Evolutionary conservation across 64 coral and sea anemone genomes (phyloP).

Genomic region (Montipora capricornis): DNA sequence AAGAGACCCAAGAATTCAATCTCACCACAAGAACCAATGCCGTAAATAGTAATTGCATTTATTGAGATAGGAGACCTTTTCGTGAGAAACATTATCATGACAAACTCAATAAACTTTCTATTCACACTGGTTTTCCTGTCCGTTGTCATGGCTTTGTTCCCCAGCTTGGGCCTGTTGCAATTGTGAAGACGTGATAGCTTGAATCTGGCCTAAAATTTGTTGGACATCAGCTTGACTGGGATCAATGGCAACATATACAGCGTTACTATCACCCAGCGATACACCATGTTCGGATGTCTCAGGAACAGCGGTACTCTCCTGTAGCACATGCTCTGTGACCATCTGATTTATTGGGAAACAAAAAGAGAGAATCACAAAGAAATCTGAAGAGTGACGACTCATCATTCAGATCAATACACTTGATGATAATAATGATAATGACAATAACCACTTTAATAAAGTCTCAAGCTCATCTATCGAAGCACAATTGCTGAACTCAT

Average conservation of each 20-base stretch:
- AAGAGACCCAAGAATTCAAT: background rate
- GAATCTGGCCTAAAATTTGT: conserved; percentile 82
- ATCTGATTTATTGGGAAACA: background rate
- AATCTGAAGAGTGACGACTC: background rate
- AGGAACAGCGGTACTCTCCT: conserved; percentile 59
- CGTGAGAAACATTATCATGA: background rate
- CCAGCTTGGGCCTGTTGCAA: background rate
- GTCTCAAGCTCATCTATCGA: too few species aligned
- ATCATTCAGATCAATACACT: background rate
- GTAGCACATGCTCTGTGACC: conserved; percentile 48
- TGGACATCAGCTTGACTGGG: conserved; percentile 87
- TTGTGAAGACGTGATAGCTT: conserved; percentile 57
- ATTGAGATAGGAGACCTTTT: background rate
- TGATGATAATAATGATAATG: too few species aligned
- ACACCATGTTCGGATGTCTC: conserved; percentile 55
- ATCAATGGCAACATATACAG: conserved; percentile 90
- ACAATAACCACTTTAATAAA: too few species aligned
- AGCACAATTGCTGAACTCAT: too few species aligned
- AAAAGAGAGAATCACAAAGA: background rate
- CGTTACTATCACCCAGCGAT: conserved; percentile 28
- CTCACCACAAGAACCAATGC: background rate
- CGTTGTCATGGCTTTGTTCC: background rate
- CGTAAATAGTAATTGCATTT: background rate
- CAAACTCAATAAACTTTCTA: background rate
- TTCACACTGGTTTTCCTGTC: background rate